A percentile compares a stretch with the other conserved stretches of the same genome.
These are phyloP conservation scores for Megaceryle maxima DNA, from an alignment of 2,113 vertebrate species.

Conservation along the genomic window DNA sequence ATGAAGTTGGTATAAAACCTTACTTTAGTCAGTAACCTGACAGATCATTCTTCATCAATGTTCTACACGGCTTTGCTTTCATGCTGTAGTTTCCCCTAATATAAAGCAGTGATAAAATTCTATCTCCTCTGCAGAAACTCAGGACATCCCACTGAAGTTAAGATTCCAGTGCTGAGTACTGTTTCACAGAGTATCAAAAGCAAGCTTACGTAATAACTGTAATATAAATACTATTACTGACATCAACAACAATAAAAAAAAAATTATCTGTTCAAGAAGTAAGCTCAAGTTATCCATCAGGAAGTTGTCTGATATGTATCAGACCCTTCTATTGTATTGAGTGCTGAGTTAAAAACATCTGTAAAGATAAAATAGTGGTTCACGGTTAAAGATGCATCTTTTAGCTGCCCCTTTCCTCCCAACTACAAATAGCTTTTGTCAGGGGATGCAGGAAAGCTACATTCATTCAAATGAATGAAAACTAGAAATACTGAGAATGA, in stretches of 20 bases:
- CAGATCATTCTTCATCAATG: not conserved
- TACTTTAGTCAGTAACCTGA: not conserved
- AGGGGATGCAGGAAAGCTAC: not conserved
- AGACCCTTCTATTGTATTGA: not conserved
- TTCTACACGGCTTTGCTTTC: not conserved
- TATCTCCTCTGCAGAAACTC: not conserved
- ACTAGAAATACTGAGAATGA: not conserved
- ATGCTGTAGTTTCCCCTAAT: not conserved
- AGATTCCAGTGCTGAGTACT: not conserved
- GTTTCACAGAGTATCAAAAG: not conserved
- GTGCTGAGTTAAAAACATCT: not conserved
- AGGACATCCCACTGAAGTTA: not conserved
- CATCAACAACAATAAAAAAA: not conserved
- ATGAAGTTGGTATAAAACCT: not conserved
- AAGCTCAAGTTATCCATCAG: not conserved
- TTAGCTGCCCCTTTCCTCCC: not conserved
- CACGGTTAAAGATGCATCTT: not conserved
- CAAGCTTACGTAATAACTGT: not conserved
- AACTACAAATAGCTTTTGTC: not conserved
- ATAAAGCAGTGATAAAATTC: not conserved
- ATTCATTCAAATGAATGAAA: not conserved
- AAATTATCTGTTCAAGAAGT: not conserved
- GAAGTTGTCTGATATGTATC: not conserved
- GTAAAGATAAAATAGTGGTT: not conserved
- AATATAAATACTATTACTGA: not conserved